phyloP scores from a whole-genome alignment of 2,113 vertebrate genomes.

The Propithecus coquereli region DNA sequence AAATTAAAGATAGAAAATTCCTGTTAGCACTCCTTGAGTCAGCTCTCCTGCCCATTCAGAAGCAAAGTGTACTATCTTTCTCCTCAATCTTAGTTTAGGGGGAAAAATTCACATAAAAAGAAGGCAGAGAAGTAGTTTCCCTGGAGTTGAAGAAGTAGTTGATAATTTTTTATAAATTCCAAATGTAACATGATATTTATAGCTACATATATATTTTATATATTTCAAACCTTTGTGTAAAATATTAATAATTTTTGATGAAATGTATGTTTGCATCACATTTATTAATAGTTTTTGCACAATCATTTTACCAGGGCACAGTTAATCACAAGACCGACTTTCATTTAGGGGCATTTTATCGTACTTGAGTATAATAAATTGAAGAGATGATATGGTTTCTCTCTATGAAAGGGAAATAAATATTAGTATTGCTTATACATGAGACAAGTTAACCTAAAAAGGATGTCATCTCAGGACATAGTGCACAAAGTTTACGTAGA shows the following conservation, averaged over 20 bases:
- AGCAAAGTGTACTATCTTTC: not conserved
- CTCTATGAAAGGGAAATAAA: not conserved
- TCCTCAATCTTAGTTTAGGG: not conserved
- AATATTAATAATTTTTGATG: not conserved
- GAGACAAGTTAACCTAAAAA: not conserved
- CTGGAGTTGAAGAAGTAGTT: not conserved
- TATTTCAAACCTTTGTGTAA: conserved; percentile 15
- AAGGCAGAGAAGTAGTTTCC: not conserved
- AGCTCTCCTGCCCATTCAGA: not conserved
- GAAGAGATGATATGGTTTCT: not conserved
- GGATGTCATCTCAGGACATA: not conserved
- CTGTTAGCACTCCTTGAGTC: not conserved
- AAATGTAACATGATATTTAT: not conserved
- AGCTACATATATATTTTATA: not conserved
- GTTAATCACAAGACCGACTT: not conserved
- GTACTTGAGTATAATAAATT: not conserved
- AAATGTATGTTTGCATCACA: not conserved
- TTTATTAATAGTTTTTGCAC: not conserved
- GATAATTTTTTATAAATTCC: not conserved
- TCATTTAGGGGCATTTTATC: not conserved
- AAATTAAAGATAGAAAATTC: conserved; percentile 39
- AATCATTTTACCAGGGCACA: not conserved
- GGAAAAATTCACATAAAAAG: not conserved
- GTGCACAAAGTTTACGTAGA: not conserved
- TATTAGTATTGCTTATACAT: not conserved